These are phyloP conservation scores for Microchirus variegatus DNA, from an alignment of 2,797 vertebrate species.

Conservation along the genomic window DNA sequence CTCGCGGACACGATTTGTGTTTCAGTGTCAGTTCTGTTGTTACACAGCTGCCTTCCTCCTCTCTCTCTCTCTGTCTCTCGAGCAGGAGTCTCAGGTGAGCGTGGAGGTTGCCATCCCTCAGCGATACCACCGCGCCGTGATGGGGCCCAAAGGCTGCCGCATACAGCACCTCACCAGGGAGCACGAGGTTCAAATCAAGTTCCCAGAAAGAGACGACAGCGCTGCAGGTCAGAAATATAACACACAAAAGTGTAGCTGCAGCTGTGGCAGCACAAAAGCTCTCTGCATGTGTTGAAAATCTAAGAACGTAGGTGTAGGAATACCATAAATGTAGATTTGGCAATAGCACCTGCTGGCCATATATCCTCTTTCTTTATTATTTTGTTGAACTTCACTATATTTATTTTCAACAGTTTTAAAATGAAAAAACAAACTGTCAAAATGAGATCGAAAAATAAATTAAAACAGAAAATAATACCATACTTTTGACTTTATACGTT, in stretches of 20 bases:
- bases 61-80: background rate
- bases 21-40: background rate
- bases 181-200: constrained; percentile 85
- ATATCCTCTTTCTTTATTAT: too few relatives aligned
- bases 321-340: too few relatives aligned
- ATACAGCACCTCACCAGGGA: constrained; percentile 86
- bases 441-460: too few relatives aligned
- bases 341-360: too few relatives aligned
- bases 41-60: constrained; percentile 3
- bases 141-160: constrained; percentile 84
- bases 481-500: too few relatives aligned
- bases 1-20: too few relatives aligned
- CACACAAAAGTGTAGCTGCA: background rate
- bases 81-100: constrained; percentile 83
- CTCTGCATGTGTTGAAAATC: background rate
- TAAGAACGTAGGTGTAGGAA: too few relatives aligned
- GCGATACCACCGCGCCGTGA: constrained; percentile 82
- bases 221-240: constrained; percentile 57
- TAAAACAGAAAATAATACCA: too few relatives aligned
- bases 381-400: too few relatives aligned
- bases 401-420: too few relatives aligned
- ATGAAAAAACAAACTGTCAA: too few relatives aligned
- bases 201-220: constrained; percentile 84
- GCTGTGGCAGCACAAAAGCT: background rate
- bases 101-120: constrained; percentile 82